A percentile compares a stretch with the other conserved stretches of the same genome.
These are phyloP conservation scores for Cataglyphis livida DNA, from an alignment of 2,888 invertebrate genomes.

Conservation along the genomic window DNA sequence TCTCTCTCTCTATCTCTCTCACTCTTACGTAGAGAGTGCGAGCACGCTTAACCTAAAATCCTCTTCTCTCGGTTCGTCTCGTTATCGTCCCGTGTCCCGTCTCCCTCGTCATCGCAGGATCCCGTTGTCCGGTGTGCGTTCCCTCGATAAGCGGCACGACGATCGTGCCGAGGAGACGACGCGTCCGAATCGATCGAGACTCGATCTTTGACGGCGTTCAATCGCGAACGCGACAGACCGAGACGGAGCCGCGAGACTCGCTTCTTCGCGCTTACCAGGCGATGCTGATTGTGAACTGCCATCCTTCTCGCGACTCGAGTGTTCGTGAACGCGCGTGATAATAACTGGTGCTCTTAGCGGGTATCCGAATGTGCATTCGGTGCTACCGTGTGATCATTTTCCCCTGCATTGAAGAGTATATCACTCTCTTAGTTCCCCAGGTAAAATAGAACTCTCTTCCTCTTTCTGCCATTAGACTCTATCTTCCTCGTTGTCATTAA, in stretches of 20 bases:
- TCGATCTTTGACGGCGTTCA: slow-evolving; percentile 10
- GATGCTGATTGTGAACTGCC: slow-evolving; percentile 13
- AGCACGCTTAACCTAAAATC: slow-evolving; percentile 47
- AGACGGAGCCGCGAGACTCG: slow-evolving; percentile 3
- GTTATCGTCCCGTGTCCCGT: slow-evolving; percentile 7
- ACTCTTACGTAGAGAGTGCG: slow-evolving; percentile 11
- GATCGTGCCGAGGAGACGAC: neutral
- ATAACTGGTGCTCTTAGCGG: neutral
- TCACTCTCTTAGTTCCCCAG: neutral
- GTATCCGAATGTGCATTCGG: neutral
- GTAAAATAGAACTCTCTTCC: neutral
- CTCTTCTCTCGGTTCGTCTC: slow-evolving; percentile 5
- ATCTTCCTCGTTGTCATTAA: neutral
- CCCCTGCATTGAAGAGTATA: neutral
- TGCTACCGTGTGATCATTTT: neutral
- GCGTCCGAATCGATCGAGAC: slow-evolving; percentile 22
- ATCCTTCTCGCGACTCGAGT: neutral
- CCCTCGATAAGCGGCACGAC: neutral
- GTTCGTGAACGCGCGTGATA: slow-evolving; percentile 10
- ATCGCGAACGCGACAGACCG: slow-evolving; percentile 33
- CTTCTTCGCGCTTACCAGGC: neutral
- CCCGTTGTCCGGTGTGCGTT: neutral
- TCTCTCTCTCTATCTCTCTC: slow-evolving; percentile 3
- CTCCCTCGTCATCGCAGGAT: neutral
- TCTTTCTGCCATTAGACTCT: neutral